These are phyloP conservation scores for Gonioctena quinquepunctata DNA, from an alignment of 1,140 invertebrate genomes.

Conservation along the genomic window DNA sequence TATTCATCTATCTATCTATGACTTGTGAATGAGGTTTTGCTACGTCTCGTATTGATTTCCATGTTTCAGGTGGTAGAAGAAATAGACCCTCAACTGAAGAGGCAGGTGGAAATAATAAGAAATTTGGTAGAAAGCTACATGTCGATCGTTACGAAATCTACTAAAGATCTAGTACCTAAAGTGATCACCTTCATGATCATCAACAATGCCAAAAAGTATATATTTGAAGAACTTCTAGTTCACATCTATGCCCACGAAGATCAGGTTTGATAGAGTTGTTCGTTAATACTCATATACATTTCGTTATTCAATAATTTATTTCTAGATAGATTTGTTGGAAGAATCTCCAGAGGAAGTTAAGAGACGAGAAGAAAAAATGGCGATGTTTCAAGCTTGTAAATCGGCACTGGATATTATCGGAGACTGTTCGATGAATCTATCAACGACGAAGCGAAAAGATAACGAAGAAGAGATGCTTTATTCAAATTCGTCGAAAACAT, in stretches of 20 bases:
- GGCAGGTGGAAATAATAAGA: slow-evolving; percentile 98
- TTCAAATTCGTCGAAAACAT: neutral
- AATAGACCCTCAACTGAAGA: slow-evolving; percentile 95
- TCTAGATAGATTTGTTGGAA: slow-evolving; percentile 87
- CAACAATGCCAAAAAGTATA: slow-evolving; percentile 97
- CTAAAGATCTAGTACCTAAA: slow-evolving; percentile 97
- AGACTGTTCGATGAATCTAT: slow-evolving; percentile 83
- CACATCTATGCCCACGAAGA: slow-evolving; percentile 95
- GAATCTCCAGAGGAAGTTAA: slow-evolving; percentile 95
- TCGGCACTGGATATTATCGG: slow-evolving; percentile 96
- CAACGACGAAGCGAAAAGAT: neutral
- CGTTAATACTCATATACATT: too few species aligned
- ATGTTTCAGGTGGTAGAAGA: neutral
- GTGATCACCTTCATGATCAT: slow-evolving; percentile 98
- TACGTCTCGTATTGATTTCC: slow-evolving; percentile 14
- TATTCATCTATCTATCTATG: too few species aligned
- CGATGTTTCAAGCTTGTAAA: slow-evolving; percentile 99
- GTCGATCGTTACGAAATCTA: slow-evolving; percentile 99
- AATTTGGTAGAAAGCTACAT: slow-evolving; percentile 99
- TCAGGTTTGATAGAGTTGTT: slow-evolving; percentile 69
- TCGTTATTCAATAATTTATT: neutral
- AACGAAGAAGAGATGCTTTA: neutral
- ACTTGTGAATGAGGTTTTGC: too few species aligned
- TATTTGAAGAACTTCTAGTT: slow-evolving; percentile 93
- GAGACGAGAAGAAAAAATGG: slow-evolving; percentile 95